phyloP scores from a whole-genome alignment of 2,888 invertebrate genomes.

The Phortica magna region DNA sequence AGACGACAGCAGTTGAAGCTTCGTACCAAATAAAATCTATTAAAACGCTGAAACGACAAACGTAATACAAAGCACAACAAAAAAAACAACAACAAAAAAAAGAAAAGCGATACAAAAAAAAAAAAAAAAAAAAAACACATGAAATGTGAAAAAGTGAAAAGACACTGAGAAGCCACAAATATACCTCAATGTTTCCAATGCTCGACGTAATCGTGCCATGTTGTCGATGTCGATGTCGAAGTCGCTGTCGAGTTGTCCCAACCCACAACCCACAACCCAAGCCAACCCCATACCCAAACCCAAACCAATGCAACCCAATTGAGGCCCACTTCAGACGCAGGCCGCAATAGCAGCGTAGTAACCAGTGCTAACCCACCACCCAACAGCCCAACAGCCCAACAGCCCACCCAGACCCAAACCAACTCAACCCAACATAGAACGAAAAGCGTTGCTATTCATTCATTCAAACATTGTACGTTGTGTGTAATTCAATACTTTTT shows the following conservation, averaged over 20 bases:
- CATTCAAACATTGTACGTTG: constrained; percentile 9
- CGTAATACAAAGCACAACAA: neutral
- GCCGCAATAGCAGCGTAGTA: constrained; percentile 63
- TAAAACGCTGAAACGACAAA: constrained; percentile 1
- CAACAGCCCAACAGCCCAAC: neutral
- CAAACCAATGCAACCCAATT: constrained; percentile 36
- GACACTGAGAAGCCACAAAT: constrained; percentile 58
- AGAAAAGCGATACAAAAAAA: constrained; percentile 10
- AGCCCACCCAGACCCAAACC: neutral
- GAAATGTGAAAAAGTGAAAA: constrained; percentile 1
- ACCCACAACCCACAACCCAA: constrained; percentile 34
- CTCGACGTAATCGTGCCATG: constrained; percentile 35
- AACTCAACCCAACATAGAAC: constrained; percentile 5
- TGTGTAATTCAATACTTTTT: constrained; percentile 72
- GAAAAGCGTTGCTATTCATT: neutral
- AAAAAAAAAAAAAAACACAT: neutral
- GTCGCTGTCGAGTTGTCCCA: constrained; percentile 11
- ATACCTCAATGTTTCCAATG: constrained; percentile 42
- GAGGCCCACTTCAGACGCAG: constrained; percentile 44
- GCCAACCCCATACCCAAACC: constrained; percentile 29
- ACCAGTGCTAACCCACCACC: constrained; percentile 49
- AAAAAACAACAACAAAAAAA: neutral
- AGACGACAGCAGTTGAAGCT: constrained; percentile 1
- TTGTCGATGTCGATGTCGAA: constrained; percentile 19
- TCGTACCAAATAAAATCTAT: constrained; percentile 22